phyloP scores from a whole-genome alignment of 1,140 invertebrate genomes.

The Drosophila kohkoa region DNA sequence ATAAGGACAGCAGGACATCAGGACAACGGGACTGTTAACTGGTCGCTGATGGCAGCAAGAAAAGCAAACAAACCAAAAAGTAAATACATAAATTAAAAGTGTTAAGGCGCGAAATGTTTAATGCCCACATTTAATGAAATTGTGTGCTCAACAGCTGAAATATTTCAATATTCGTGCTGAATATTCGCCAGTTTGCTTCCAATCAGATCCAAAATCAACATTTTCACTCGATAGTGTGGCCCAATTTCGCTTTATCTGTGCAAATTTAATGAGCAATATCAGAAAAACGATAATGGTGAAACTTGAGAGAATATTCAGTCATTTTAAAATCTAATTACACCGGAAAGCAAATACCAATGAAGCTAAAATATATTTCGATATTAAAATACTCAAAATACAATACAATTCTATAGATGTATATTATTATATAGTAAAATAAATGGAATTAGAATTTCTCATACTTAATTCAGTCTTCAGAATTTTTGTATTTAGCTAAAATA shows the following conservation, averaged over 20 bases:
- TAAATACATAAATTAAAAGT: constrained; percentile 80
- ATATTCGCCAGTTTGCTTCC: constrained; percentile 4
- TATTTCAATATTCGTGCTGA: constrained; percentile 32
- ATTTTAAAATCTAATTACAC: neutral
- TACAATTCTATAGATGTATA: too few species aligned
- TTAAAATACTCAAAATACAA: too few species aligned
- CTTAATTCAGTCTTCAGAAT: too few species aligned
- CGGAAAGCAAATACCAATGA: too few species aligned
- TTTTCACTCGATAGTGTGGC: neutral
- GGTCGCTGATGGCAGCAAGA: constrained; percentile 39
- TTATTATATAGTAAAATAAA: too few species aligned
- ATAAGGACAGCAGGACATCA: too few species aligned
- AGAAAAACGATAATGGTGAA: neutral
- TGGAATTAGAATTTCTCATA: too few species aligned
- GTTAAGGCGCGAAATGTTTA: constrained; percentile 73
- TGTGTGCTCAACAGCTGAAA: constrained; percentile 41
- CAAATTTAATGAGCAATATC: constrained; percentile 3
- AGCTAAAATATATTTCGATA: too few species aligned
- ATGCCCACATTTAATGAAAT: constrained; percentile 66
- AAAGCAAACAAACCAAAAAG: constrained; percentile 71
- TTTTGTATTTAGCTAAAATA: too few species aligned
- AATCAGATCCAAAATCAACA: constrained; percentile 25
- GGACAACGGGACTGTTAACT: neutral
- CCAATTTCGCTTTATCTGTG: constrained; percentile 1
- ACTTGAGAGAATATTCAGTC: neutral